Base-by-base conservation (phyloP, 1,140 invertebrate genomes). In the Pseudobourletiella spinata region DNA sequence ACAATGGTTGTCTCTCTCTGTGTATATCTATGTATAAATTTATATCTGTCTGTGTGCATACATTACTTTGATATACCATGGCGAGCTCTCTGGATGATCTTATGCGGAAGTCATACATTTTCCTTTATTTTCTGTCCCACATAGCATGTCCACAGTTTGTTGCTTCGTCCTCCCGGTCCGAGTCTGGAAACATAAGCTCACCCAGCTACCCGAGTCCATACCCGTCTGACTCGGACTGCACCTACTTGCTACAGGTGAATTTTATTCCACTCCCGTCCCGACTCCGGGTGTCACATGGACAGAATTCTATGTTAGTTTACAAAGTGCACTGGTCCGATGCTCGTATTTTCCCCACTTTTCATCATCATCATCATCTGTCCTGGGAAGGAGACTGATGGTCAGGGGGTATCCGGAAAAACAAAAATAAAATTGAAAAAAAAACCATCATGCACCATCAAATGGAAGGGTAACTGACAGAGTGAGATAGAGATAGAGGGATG, bases 191-290 rank as follows among this genome's bases (percentile, higher is more conserved):
- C 14, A 73, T 79, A 22, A 71, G 71, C 6, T 79, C 77, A 43
- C 78, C 78, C 2, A 72, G 73, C 4, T 79, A 72, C 69, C 77
- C 77, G 2, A 62, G 67, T 20, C 73, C 76, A 28, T 78, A 77
- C 61, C 73, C 74, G 18, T 65, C 74, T 28, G 70, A 73, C 46
- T 72, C 74, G 0, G 71, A 72, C 3, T 79, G 77, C 69, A 71
- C 73, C n/a, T 79, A 71, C 57, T 58, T 59, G 26, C 55, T 71
- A 16, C 44, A 70, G 62, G 64, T 61, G 2, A 8, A 28, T 4
- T 8, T 15, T 48, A 48, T 18, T 39, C 35, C 35, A 39, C 35
- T 11, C 35, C 11, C 35, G n/a, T 11, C 35, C 35, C 35, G 11
- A 11, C 35, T 11, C 35, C n/a, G n/a, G n/a, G n/a, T 39, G 11